Evolutionary conservation across 2,113 vertebrate genomes (phyloP).

Genomic region (Trichechus manatus): DNA sequence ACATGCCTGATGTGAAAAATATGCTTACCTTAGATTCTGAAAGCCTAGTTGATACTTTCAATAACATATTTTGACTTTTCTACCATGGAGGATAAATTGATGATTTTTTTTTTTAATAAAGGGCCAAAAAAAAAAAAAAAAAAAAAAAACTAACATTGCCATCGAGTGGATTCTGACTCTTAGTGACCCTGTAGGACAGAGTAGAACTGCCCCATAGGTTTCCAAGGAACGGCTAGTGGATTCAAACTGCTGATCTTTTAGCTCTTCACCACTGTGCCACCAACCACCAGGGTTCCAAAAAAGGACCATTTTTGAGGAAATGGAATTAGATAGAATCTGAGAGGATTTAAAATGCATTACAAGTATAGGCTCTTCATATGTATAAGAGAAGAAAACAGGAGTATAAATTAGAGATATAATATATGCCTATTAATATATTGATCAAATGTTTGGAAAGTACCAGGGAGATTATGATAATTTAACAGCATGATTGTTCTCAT

Average conservation of each 20-base stretch:
- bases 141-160: not conserved
- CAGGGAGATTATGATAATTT: not conserved
- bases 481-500: not conserved
- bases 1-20: not conserved
- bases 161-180: too few relatives aligned
- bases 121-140: not conserved
- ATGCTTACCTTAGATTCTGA: not conserved
- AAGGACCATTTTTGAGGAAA: not conserved
- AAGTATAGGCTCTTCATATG: not conserved
- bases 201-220: too few relatives aligned
- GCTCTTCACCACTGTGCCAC: too few relatives aligned
- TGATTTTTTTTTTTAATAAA: not conserved
- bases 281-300: not conserved
- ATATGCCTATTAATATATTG: slow-evolving; percentile 14
- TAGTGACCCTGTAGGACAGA: too few relatives aligned
- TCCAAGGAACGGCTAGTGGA: too few relatives aligned
- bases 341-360: not conserved
- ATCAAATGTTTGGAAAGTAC: slow-evolving; percentile 5
- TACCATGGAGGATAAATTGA: not conserved
- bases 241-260: too few relatives aligned
- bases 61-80: slow-evolving; percentile 8
- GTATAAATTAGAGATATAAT: not conserved
- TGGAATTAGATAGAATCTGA: not conserved
- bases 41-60: not conserved
- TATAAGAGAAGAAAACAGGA: not conserved